These are phyloP conservation scores for Platysteira castanea DNA, from an alignment of 2,113 vertebrate genomes.

Conservation along the genomic window DNA sequence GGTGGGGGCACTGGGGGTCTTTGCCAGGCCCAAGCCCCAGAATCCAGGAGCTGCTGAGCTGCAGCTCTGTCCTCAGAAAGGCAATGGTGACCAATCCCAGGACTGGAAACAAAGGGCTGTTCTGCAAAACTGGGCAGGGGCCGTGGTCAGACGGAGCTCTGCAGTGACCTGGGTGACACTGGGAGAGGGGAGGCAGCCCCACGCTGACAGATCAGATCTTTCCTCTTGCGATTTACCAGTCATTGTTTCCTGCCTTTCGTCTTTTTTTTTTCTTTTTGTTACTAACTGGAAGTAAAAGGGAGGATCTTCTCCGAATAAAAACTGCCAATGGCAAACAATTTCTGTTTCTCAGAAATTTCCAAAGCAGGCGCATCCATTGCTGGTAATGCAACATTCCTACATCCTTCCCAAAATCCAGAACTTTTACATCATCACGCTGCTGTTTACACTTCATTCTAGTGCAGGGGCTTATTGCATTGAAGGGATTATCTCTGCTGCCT, in stretches of 20 bases:
- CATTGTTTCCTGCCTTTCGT: not conserved
- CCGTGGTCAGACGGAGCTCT: not conserved
- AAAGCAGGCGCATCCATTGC: not conserved
- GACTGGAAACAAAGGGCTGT: not conserved
- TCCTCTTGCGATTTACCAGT: not conserved
- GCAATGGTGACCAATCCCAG: not conserved
- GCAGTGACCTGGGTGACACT: not conserved
- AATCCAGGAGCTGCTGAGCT: not conserved
- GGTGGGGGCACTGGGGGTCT: not conserved
- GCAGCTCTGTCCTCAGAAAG: not conserved
- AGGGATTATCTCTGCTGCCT: conserved; percentile 39
- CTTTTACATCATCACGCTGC: not conserved
- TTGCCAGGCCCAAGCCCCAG: not conserved
- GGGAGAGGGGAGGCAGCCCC: too few species aligned
- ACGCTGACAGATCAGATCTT: accelerated
- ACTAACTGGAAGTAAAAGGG: not conserved
- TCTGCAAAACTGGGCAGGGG: not conserved
- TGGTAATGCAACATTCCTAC: not conserved
- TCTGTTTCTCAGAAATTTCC: not conserved
- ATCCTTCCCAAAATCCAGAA: not conserved
- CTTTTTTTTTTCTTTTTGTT: not conserved
- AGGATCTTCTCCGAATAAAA: not conserved
- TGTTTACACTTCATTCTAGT: not conserved
- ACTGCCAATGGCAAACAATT: not conserved
- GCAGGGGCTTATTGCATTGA: not conserved